Evolutionary conservation across 37 sponge, comb jelly and placozoan genomes (phyloP).

Genomic region (Theonella swinhoei): DNA sequence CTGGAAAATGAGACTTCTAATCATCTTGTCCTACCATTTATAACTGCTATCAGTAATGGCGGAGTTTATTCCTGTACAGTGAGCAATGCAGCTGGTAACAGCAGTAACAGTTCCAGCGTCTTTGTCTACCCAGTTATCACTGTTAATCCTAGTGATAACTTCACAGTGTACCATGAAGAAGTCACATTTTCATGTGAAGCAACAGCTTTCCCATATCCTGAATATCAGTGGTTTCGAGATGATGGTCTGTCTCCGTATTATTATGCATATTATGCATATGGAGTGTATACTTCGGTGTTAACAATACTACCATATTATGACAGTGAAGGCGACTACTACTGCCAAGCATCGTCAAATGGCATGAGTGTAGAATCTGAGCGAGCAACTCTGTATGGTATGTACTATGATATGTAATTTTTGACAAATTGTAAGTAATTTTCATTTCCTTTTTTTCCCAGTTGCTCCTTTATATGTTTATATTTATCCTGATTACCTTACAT

Average conservation of each 20-base stretch:
- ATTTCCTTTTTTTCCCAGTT: background rate
- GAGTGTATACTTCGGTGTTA: too few relatives aligned
- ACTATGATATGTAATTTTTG: background rate
- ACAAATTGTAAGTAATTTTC: too few relatives aligned
- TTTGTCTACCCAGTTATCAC: conserved; percentile 4
- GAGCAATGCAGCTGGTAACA: background rate
- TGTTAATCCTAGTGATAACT: background rate
- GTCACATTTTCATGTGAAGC: conserved; percentile 1
- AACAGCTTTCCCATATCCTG: conserved; percentile 20
- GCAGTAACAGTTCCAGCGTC: background rate
- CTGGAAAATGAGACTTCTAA: background rate
- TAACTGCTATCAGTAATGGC: background rate
- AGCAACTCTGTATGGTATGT: background rate
- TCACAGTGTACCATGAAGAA: background rate
- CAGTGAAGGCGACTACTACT: background rate
- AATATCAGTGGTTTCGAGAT: conserved; percentile 3
- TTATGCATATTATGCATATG: background rate
- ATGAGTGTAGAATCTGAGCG: background rate
- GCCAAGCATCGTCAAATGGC: background rate
- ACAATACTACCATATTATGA: conserved; percentile 10
- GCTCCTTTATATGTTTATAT: conserved; percentile 9
- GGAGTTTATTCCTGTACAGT: background rate
- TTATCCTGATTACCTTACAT: background rate
- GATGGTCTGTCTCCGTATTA: background rate
- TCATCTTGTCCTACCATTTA: background rate